Evolutionary conservation across 2,888 invertebrate species (phyloP), one percentile per base, ranked within the genome.

Genomic region (Macaria notata): DNA sequence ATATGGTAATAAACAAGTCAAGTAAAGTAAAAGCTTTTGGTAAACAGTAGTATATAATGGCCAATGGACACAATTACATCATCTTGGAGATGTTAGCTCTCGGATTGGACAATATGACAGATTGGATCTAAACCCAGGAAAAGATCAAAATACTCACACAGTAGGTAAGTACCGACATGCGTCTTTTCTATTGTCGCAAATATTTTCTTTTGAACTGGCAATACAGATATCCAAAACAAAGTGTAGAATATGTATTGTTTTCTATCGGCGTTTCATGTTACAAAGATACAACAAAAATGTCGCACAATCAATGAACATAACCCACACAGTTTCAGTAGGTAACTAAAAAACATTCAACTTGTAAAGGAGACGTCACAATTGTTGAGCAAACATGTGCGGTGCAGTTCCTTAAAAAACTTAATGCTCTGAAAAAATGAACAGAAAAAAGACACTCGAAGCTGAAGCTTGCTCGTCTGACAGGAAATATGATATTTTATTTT

Each of bases 401-500:
- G 83, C 82, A 84, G 84, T 83, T 86, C 83, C 82, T 84, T 88
- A 88, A 90, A 89, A 89, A 89, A 86, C 79, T 56, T 70, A 71
- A 76, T 75, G 81, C 76, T 71, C 80, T 84, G 84, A 84, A 85
- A 78, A 73, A 70, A 49, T 46, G 64, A 70, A 36, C 43, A 53
- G 64, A 79, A 88, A 88, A 89, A 90, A 83, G 73, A 72, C 86
- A 84, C 87, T 88, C 81, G 70, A 88, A 83, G 67, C 83, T 84
- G 84, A 88, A 88, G 88, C 88, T 84, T 76, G 86, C 76, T 73
- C 81, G 81, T 67, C 84, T 86, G 86, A 88, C 90, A 90, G 89
- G 91, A 91, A 90, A 91, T 89, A 90, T 90, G 91, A 91, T 91
- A 91, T 90, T 91, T 91, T 90, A 91, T 90, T 90, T 90, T 83